Percentiles rank a stretch among this genome's conserved stretches.
phyloP scores from a whole-genome alignment of 2,888 invertebrate species.

The Stegana nigrithorax region DNA sequence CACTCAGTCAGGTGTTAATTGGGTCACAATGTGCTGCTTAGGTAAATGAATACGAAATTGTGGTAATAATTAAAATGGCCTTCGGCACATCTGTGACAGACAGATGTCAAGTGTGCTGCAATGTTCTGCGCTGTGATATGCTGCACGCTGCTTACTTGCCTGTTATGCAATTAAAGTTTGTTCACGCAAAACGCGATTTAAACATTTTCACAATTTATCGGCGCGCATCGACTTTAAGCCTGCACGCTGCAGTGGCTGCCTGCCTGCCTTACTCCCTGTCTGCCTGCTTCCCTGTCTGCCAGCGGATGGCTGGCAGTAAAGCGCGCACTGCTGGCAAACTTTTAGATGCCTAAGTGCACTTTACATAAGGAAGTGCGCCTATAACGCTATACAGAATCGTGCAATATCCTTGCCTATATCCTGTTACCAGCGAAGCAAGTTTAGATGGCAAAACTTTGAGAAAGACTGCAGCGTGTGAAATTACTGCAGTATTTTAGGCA shows the following conservation, averaged over 20 bases:
- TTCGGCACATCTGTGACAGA: too few species aligned
- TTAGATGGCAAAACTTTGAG: conserved; percentile 30
- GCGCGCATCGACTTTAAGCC: neutral
- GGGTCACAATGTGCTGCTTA: neutral
- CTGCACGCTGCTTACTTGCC: neutral
- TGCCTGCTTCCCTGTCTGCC: neutral
- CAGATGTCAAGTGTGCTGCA: too few species aligned
- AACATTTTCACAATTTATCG: neutral
- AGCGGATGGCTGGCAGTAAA: too few species aligned
- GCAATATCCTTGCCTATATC: too few species aligned
- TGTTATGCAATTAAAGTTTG: neutral
- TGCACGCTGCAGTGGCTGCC: neutral
- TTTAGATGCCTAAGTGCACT: conserved; percentile 25
- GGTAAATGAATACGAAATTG: neutral
- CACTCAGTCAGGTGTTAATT: neutral
- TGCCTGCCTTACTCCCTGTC: neutral
- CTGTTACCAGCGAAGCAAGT: too few species aligned
- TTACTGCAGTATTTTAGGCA: conserved; percentile 32
- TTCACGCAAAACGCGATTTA: neutral
- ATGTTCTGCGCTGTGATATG: too few species aligned
- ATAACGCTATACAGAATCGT: too few species aligned
- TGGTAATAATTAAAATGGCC: neutral
- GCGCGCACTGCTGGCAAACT: conserved; percentile 21
- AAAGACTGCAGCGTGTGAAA: conserved; percentile 48
- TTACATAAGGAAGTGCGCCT: conserved; percentile 22